Base-by-base conservation (phyloP, 2,113 vertebrate genomes). In the Hemichromis elongatus region DNA sequence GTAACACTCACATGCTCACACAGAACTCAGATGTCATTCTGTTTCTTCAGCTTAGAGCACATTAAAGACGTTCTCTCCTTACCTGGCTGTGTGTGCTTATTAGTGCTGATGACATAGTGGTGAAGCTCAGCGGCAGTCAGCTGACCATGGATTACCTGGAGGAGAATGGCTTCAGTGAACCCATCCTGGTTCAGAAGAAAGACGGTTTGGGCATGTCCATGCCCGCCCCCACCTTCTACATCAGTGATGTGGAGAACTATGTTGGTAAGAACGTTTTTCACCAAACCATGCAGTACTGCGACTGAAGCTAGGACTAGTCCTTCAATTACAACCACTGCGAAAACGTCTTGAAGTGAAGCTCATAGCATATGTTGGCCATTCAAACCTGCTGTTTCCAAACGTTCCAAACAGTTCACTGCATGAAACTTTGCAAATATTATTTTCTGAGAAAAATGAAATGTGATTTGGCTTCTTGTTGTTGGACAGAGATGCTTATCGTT, bases 221-320 rank as follows among this genome's bases (percentile, higher is more conserved):
- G 87, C 98, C 98, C 0, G 97, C 98, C 1, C 97, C 98, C n/a
- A 99, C 98, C 8, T 99, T 99, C 95, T 99, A 99, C 10, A 98
- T 99, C 94, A 99, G 98, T 2, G 99, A 99, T 0, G 98, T 99
- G 1, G 99, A 99, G 92, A 99, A 99, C 95, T 98, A 99, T 0
- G 98, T 99, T 0, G 99, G 98, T 99, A 93, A 84, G 98, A 35
- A 47, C 11, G 18, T 95, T 47, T 33, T 10, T 19, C 14, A 56
- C 47, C 53, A 24, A 21, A n/a, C 9, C 21, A 3, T 24, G 16
- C 42, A 16, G 3, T 40, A 3, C 47, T 47, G 1, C 24, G 0
- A 9, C 5, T 11, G 19, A 42, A 57, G 5, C 40, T 47, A 11
- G 37, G 3, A 21, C 2, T 9, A 7, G 5, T 47, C 19, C 35